A percentile compares a stretch with the other conserved stretches of the same genome.
Evolutionary conservation across 2,113 vertebrate species (phyloP).

Genomic region (Xenopus borealis): DNA sequence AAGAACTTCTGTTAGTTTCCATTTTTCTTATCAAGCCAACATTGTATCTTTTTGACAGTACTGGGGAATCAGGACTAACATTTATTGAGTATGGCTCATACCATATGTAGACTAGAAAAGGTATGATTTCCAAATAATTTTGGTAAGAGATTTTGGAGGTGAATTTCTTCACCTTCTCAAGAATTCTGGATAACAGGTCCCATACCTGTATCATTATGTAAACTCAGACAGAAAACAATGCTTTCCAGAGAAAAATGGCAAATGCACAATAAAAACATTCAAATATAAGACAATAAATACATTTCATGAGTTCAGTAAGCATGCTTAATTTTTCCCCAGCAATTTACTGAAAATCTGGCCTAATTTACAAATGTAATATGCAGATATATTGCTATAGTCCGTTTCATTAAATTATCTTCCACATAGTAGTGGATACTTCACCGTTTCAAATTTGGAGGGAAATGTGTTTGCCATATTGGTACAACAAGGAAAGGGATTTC

Average conservation of each 20-base stretch:
- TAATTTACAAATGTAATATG: not conserved
- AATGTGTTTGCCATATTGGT: conserved; percentile 75
- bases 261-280: conserved; percentile 22
- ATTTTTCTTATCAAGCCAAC: no score
- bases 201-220: no score
- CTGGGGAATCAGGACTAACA: no score
- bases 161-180: no score
- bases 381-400: conserved; percentile 1
- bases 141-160: no score
- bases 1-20: no score
- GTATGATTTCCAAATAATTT: no score
- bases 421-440: conserved; percentile 7
- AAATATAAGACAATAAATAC: conserved; percentile 48
- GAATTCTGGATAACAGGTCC: no score
- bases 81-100: no score
- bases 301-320: conserved; percentile 52
- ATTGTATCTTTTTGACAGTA: no score
- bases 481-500: conserved; percentile 67
- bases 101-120: no score
- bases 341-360: conserved; percentile 17
- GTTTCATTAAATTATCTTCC: conserved; percentile 1
- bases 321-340: conserved; percentile 63
- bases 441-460: conserved; percentile 41
- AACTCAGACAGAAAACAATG: no score
- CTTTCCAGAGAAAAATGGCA: conserved; percentile 67